Evolutionary conservation across 2,113 vertebrate genomes (phyloP), one percentile per base, ranked within the genome.

Genomic region (Mixornis gularis): DNA sequence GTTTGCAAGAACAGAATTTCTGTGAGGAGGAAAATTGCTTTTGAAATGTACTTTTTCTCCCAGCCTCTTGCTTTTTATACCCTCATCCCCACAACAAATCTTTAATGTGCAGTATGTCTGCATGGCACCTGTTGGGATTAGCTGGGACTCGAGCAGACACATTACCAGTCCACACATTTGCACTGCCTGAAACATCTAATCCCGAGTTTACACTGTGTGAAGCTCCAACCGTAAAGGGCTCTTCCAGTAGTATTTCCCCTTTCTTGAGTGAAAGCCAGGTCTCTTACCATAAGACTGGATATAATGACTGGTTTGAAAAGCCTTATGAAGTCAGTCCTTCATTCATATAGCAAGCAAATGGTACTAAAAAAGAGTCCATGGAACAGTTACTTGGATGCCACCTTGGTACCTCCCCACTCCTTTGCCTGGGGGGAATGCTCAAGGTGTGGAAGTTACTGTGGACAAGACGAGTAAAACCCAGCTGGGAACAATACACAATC

Each of bases 51-150:
- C 55, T 95, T 95, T 89, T 92, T 85, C 80, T 89, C 79, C 53
- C 68, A 85, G 58, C 68, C 80, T 14, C 59, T 94, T 89, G 80
- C 89, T 95, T 87, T 95, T 95, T 98, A 97, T 96, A 85, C 82
- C 78, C 55, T 97, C 83, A 89, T 91, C 93, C 85, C 83, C 93
- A 95, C 72, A 94, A 87, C 80, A 90, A 85, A 93, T 96, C 69
- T 89, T 94, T 87, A 95, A 95, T 90, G 85, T 74, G 53, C 65
- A 85, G 51, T 30, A 38, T 91, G 94, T 97, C 97, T 97, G 91
- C 63, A 24, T 77, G 71, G 80, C 94, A 95, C 92, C 96, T 97
- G 94, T 93, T 96, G 81, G 90, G 96, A 96, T 91, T 90, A 95
- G 81, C 56, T 87, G 74, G 83, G 89, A 60, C 62, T 46, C 12